Conservation (phyloP, 2,888 invertebrate genomes). For the Muschampia plurimacula region DNA sequence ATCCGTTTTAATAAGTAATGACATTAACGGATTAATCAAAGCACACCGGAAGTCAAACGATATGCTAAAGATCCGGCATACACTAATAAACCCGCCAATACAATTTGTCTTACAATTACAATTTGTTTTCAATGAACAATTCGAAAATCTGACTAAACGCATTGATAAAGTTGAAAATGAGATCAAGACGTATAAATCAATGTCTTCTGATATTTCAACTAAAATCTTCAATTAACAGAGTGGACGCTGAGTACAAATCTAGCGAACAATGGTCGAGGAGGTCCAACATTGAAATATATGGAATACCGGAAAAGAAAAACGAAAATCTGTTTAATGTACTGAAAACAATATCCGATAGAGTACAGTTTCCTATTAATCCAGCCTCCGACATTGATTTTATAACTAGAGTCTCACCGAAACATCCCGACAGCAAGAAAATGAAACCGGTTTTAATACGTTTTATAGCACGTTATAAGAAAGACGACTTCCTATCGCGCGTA, state of each 20-base stretch:
- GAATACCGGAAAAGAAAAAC: conserved; percentile 28
- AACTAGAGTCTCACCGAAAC: conserved; percentile 32
- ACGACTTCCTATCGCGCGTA: conserved; percentile 23
- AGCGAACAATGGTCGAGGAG: conserved; percentile 33
- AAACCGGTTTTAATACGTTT: conserved; percentile 29
- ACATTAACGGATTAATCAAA: too few species aligned
- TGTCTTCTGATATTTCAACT: not conserved
- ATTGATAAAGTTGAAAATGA: not conserved
- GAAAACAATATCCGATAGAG: conserved; percentile 19
- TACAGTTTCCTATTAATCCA: conserved; percentile 13
- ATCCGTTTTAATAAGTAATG: too few species aligned
- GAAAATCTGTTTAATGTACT: conserved; percentile 35
- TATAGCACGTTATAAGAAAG: conserved; percentile 25
- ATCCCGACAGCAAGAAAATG: conserved; percentile 23
- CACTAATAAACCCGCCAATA: too few species aligned
- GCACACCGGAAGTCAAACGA: too few species aligned
- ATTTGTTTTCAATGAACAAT: not conserved
- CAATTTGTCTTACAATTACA: too few species aligned
- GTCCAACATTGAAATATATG: conserved; percentile 34
- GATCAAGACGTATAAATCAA: not conserved
- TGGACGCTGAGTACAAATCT: not conserved
- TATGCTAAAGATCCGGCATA: too few species aligned
- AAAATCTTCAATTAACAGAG: not conserved
- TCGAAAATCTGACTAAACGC: not conserved
- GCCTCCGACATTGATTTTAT: conserved; percentile 37